Conservation (phyloP, 2,888 invertebrate species). For the Cylloceria caligata region DNA sequence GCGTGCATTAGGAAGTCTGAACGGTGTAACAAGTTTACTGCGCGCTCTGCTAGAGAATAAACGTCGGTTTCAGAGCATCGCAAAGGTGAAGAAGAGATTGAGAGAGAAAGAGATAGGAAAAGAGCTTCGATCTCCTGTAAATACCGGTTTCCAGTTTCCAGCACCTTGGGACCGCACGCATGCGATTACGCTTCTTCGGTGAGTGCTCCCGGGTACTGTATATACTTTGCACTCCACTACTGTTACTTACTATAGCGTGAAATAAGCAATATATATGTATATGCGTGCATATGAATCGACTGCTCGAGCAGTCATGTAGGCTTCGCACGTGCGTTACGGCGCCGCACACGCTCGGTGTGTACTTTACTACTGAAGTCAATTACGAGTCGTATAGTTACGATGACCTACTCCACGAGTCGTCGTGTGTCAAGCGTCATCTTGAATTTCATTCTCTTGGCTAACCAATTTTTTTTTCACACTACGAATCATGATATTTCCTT, state of each 20-base stretch:
- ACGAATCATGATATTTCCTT: not conserved
- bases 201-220: conserved; percentile 44
- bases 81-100: conserved; percentile 24
- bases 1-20: conserved; percentile 41
- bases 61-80: conserved; percentile 44
- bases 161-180: conserved; percentile 57
- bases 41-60: conserved; percentile 57
- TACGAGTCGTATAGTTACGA: conserved; percentile 67
- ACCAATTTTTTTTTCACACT: not conserved
- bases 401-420: conserved; percentile 75
- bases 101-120: conserved; percentile 38
- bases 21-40: conserved; percentile 56
- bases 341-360: conserved; percentile 73
- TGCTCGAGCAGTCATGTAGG: conserved; percentile 79
- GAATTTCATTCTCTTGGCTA: not conserved
- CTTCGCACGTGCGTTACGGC: conserved; percentile 78
- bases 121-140: conserved; percentile 56
- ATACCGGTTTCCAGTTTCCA: conserved; percentile 59
- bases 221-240: not conserved
- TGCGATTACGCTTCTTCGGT: conserved; percentile 49
- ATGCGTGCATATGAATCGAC: conserved; percentile 23
- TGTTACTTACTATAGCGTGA: conserved; percentile 29
- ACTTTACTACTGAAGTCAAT: not conserved
- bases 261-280: conserved; percentile 1
- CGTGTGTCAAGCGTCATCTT: not conserved